Conservation (phyloP, 2,113 vertebrate species). For the Rhea pennata region DNA sequence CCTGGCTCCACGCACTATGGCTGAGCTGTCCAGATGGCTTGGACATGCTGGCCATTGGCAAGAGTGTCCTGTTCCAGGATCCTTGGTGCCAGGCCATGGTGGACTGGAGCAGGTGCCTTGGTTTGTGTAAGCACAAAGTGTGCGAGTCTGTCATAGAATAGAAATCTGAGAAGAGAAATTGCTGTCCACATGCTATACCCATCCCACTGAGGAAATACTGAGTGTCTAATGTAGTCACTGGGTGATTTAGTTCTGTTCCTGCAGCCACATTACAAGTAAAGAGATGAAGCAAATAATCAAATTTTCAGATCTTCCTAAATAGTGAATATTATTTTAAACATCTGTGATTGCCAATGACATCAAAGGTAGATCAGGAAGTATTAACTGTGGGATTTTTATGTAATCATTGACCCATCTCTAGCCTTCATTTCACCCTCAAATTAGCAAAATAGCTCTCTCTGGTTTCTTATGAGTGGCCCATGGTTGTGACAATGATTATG, state of each 20-base stretch:
- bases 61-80: not conserved
- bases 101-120: not conserved
- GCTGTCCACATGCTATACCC: not conserved
- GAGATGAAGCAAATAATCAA: not conserved
- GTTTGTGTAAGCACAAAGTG: not conserved
- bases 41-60: not conserved
- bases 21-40: not conserved
- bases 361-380: no score
- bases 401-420: no score
- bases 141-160: not conserved
- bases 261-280: not conserved
- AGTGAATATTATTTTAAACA: no score
- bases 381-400: no score
- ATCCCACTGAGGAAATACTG: not conserved
- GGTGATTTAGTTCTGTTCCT: not conserved
- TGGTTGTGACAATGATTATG: no score
- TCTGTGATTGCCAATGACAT: no score
- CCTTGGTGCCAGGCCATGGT: not conserved
- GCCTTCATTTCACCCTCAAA: no score
- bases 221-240: rapidly evolving
- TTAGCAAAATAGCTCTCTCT: no score
- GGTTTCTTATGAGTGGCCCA: no score
- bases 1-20: not conserved
- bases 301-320: not conserved
- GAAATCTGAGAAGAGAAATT: not conserved